Percentiles rank a stretch among this genome's conserved stretches.
Conservation (phyloP, 2,888 invertebrate genomes). For the Aplocera efformata region DNA sequence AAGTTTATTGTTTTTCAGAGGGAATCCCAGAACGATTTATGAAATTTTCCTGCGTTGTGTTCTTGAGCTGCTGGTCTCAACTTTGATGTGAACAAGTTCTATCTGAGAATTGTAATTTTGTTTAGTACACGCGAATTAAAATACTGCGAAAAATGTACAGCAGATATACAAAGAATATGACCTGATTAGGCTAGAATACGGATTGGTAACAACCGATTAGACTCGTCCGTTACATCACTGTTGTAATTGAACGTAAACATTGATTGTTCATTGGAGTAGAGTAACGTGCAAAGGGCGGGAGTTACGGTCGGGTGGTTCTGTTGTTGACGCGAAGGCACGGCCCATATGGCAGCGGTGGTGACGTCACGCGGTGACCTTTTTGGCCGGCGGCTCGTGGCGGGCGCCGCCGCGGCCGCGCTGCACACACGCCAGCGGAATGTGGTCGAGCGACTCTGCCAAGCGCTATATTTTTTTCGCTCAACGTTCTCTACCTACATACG, state of each 20-base stretch:
- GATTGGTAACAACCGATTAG: slow-evolving; percentile 1
- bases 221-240: slow-evolving; percentile 1
- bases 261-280: slow-evolving; percentile 44
- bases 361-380: slow-evolving; percentile 78
- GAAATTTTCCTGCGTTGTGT: no score
- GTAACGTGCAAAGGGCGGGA: slow-evolving; percentile 49
- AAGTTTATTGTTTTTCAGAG: no score
- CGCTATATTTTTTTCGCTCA: slow-evolving; percentile 76
- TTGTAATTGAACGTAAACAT: slow-evolving; percentile 40
- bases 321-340: slow-evolving; percentile 51
- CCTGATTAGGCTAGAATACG: slow-evolving; percentile 1
- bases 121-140: no score
- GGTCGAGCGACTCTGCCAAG: slow-evolving; percentile 75
- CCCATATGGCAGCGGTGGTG: slow-evolving; percentile 69
- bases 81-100: no score
- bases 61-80: no score
- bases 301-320: slow-evolving; percentile 44
- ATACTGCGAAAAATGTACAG: no score
- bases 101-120: no score
- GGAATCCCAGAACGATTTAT: no score
- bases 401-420: slow-evolving; percentile 44
- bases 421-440: slow-evolving; percentile 76
- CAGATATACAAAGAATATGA: no score
- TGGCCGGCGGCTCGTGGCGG: slow-evolving; percentile 62
- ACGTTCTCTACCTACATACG: slow-evolving; percentile 74